Percentiles rank a stretch among this genome's conserved stretches.
Conservation (phyloP, 2,888 invertebrate species). For the Hesperia comma region DNA sequence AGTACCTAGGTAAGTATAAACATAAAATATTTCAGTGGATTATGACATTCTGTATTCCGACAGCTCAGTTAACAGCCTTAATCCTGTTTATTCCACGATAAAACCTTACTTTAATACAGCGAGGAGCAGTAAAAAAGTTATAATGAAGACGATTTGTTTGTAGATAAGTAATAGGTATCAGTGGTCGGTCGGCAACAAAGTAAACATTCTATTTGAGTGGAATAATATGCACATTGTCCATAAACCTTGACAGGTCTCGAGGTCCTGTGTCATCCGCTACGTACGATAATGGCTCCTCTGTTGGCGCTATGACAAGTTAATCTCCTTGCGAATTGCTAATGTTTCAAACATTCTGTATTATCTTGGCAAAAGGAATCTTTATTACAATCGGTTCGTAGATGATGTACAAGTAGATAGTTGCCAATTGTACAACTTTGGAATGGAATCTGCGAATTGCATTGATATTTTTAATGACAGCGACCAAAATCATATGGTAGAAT, state of each 20-base stretch:
- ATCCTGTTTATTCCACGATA: too few relatives aligned
- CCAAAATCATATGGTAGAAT: too few relatives aligned
- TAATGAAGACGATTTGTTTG: neutral
- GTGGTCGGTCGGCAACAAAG: neutral
- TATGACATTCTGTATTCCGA: too few relatives aligned
- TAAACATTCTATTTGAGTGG: constrained; percentile 3
- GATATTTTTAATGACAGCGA: too few relatives aligned
- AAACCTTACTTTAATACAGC: too few relatives aligned
- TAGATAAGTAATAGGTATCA: neutral
- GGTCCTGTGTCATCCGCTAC: constrained; percentile 23
- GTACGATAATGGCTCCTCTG: constrained; percentile 23
- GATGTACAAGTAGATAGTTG: neutral
- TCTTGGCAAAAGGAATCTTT: neutral
- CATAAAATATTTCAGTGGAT: too few relatives aligned
- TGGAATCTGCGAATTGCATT: too few relatives aligned
- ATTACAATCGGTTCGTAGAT: neutral
- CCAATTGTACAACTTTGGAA: neutral
- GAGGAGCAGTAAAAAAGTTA: neutral
- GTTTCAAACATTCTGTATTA: neutral
- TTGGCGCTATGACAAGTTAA: constrained; percentile 28
- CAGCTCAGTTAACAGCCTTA: too few relatives aligned
- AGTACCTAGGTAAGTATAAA: too few relatives aligned
- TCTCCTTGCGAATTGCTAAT: constrained; percentile 11
- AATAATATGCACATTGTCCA: constrained; percentile 14
- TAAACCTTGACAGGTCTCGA: constrained; percentile 32